A percentile compares a stretch with the other conserved stretches of the same genome.
These are phyloP conservation scores for Elysia chlorotica DNA, from an alignment of 1,140 invertebrate species.

Conservation along the genomic window DNA sequence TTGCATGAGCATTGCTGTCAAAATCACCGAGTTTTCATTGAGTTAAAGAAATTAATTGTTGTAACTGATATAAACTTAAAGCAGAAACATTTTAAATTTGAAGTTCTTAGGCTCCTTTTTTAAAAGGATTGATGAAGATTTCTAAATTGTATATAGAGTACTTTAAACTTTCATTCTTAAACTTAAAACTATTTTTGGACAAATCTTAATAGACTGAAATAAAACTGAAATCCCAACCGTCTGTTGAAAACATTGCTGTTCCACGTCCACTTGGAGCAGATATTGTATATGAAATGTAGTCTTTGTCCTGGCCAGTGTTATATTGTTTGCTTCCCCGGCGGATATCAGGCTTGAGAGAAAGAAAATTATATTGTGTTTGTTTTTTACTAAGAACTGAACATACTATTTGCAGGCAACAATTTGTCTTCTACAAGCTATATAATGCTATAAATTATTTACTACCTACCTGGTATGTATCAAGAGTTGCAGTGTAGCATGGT, in stretches of 20 bases:
- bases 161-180: not conserved
- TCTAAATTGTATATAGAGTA: not conserved
- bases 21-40: too few species aligned
- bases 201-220: too few species aligned
- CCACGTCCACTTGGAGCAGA: constrained; percentile 54
- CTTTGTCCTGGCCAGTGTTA: constrained; percentile 33
- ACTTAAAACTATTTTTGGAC: too few species aligned
- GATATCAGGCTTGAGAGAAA: constrained; percentile 49
- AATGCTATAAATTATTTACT: not conserved
- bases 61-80: not conserved
- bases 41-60: too few species aligned
- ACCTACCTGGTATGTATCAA: not conserved
- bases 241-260: constrained; percentile 49
- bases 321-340: constrained; percentile 28
- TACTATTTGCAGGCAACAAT: not conserved
- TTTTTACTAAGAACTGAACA: not conserved
- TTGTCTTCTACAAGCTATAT: not conserved
- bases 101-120: not conserved
- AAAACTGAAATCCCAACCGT: constrained; percentile 38
- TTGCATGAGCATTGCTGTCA: too few species aligned
- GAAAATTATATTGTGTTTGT: not conserved
- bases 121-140: not conserved
- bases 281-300: constrained; percentile 56
- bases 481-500: not conserved
- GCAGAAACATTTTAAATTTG: not conserved